Evolutionary conservation across 2,113 vertebrate species (phyloP).

Genomic region (Parotia lawesii): DNA sequence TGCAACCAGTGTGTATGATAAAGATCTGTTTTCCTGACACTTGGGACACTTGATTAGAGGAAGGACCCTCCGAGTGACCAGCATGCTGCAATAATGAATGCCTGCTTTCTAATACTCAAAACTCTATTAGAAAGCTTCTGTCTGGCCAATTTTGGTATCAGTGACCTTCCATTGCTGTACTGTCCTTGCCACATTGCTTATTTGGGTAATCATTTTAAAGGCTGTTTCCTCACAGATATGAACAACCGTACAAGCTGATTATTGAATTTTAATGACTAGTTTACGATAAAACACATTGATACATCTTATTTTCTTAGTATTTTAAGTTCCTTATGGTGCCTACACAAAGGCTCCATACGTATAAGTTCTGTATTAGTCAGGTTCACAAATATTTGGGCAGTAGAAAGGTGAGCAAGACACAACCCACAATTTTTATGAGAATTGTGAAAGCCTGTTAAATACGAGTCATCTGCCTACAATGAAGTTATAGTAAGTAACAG

Average conservation of each 20-base stretch:
- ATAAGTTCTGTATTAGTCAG: neutral
- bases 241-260: neutral
- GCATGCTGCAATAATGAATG: neutral
- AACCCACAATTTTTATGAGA: neutral
- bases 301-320: neutral
- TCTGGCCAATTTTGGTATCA: neutral
- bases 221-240: neutral
- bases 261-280: neutral
- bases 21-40: neutral
- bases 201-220: neutral
- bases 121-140: neutral
- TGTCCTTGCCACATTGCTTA: neutral
- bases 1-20: too few relatives aligned
- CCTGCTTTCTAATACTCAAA: neutral
- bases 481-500: neutral
- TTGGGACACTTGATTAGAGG: neutral
- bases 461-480: neutral
- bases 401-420: neutral
- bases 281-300: neutral
- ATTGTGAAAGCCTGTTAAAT: neutral
- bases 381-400: neutral
- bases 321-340: neutral
- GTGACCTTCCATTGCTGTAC: neutral
- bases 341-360: neutral
- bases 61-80: rapidly evolving